Evolutionary conservation across 2,113 vertebrate genomes (phyloP).

Genomic region (Cebus imitator): DNA sequence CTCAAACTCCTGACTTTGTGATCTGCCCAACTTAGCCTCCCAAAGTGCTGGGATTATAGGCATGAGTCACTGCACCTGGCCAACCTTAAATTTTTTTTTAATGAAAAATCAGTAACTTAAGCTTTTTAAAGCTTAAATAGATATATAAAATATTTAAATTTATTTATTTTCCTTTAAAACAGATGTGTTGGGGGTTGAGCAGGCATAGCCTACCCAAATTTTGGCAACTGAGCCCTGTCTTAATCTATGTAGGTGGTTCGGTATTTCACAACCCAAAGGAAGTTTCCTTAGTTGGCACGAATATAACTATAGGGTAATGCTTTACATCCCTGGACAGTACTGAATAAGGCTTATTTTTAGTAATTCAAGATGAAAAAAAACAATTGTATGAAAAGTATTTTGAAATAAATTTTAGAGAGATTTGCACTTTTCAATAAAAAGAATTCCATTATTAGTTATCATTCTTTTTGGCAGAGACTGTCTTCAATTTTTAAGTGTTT

Average conservation of each 20-base stretch:
- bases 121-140: not conserved
- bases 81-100: not conserved
- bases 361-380: conserved; percentile 37
- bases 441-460: conserved; percentile 43
- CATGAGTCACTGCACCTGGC: not conserved
- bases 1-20: too few species aligned
- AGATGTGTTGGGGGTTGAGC: not conserved
- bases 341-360: not conserved
- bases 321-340: not conserved
- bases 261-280: not conserved
- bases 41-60: not conserved
- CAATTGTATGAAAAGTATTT: not conserved
- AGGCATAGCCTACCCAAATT: not conserved
- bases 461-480: conserved; percentile 44
- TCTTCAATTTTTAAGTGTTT: conserved; percentile 34
- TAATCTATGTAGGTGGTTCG: not conserved
- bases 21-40: not conserved
- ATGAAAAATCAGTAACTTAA: not conserved
- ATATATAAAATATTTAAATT: not conserved
- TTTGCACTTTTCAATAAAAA: conserved; percentile 49
- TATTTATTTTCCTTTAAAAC: conserved; percentile 25
- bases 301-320: not conserved
- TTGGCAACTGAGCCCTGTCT: not conserved
- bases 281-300: not conserved
- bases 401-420: conserved; percentile 37